Evolutionary conservation across 2,888 invertebrate genomes (phyloP), one percentile per base, ranked within the genome.

Genomic region (Lepetodrilus schrolli): DNA sequence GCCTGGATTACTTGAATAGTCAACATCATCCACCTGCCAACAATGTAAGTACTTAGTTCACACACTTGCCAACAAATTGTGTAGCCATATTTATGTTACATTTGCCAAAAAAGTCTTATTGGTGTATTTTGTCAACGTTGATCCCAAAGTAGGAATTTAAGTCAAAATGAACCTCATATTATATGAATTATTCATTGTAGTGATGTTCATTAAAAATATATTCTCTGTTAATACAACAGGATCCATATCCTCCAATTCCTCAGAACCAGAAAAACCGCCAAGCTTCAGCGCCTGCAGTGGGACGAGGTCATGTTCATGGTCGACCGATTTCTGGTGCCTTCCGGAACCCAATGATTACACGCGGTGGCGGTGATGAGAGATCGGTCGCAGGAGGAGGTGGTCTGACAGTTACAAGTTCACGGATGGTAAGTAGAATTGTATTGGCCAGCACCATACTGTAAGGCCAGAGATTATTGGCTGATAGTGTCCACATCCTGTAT

Each of bases 261-360:
- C 66, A 66, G 50, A 66, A 43, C 26, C 75, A 76, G 69, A 84
- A 84, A 76, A 82, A 81, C 69, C 75, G 87, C 13, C 89, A 89
- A 72, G 80, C 86, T 0, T 90, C 90, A 4, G 90, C 90, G 0
- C 90, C 89, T 21, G 88, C 87, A 3, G 86, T 80, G 5, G 82
- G 80, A 4, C 77, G 86, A 51, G 83, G 79, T 26, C 80, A 80
- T 8, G 21, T 21, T 21, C 76, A 84, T 3, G 77, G 80, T 1
- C 84, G 86, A 26, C 86, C 86, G 1, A 77, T 82, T 13, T 86
- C 88, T 20, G 84, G 84, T 10, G 84, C 85, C 47, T 85, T 82
- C 47, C 75, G 74, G 66, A 88, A 89, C 74, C 89, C 90, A 4
- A 82, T 84, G 26, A 87, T 89, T 21, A 87, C 87, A 2, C 76